Percentiles rank a stretch among this genome's conserved stretches.
Evolutionary conservation across 2,888 invertebrate species (phyloP).

Genomic region (Apantesis nais): DNA sequence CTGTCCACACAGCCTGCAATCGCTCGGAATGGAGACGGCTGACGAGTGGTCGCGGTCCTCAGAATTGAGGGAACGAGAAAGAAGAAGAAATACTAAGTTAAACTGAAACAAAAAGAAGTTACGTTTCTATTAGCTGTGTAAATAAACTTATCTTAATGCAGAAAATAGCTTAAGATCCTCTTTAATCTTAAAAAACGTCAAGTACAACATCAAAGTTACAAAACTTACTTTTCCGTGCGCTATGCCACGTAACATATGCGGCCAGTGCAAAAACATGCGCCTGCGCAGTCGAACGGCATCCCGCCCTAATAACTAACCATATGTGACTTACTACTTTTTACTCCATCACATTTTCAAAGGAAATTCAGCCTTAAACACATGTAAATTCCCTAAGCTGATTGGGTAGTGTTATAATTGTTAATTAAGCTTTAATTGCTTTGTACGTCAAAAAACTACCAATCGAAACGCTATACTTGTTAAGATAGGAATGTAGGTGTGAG

Average conservation of each 20-base stretch:
- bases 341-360: conserved; percentile 43
- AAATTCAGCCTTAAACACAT: conserved; percentile 50
- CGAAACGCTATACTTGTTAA: conserved; percentile 28
- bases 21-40: no score
- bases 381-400: conserved; percentile 59
- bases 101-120: neutral
- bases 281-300: conserved; percentile 60
- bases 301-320: conserved; percentile 76
- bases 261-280: conserved; percentile 56
- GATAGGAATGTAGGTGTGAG: conserved; percentile 31
- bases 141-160: conserved; percentile 7
- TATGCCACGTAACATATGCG: conserved; percentile 60
- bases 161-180: conserved; percentile 10
- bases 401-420: conserved; percentile 64
- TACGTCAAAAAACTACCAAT: conserved; percentile 51
- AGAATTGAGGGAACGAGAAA: no score
- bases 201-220: conserved; percentile 23
- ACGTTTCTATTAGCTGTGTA: neutral
- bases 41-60: no score
- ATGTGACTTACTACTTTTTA: conserved; percentile 70
- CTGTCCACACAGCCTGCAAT: no score
- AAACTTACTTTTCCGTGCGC: conserved; percentile 47
- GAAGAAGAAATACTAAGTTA: neutral
- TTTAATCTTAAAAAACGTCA: conserved; percentile 10
- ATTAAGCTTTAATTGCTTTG: conserved; percentile 61